Conservation (phyloP, 1,140 invertebrate genomes). For the Ridgeia piscesae region DNA sequence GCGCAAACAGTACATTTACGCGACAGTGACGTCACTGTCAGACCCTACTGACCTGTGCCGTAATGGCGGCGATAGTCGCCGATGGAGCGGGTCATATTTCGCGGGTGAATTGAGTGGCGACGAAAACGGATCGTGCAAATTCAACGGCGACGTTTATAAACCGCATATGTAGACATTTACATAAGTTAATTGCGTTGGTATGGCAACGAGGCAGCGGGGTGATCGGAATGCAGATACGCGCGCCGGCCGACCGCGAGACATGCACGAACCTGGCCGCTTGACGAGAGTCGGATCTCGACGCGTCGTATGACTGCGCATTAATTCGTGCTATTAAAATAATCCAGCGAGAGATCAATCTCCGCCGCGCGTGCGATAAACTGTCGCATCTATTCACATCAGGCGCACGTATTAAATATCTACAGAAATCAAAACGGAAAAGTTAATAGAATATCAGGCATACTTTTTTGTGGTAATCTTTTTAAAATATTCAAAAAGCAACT, state of each 20-base stretch:
- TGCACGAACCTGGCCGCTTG: neutral
- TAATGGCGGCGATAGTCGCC: neutral
- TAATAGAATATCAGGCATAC: neutral
- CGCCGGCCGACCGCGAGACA: too few species aligned
- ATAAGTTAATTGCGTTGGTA: slow-evolving; percentile 1
- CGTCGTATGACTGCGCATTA: neutral
- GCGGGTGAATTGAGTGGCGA: neutral
- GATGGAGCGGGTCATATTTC: neutral
- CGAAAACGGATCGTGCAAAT: neutral
- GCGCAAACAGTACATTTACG: neutral
- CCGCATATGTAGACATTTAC: neutral
- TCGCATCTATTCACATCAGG: neutral
- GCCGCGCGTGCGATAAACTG: neutral
- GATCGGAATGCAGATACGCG: neutral
- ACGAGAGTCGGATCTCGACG: neutral
- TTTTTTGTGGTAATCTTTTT: neutral
- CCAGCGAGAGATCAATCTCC: neutral
- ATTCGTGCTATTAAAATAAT: neutral
- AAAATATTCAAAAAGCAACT: neutral
- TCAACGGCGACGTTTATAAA: neutral
- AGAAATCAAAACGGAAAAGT: neutral
- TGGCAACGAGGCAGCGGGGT: neutral
- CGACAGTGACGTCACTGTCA: neutral
- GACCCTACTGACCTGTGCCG: neutral
- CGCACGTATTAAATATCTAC: neutral